Conservation (phyloP, 2,888 invertebrate genomes). For the Baronia brevicornis region DNA sequence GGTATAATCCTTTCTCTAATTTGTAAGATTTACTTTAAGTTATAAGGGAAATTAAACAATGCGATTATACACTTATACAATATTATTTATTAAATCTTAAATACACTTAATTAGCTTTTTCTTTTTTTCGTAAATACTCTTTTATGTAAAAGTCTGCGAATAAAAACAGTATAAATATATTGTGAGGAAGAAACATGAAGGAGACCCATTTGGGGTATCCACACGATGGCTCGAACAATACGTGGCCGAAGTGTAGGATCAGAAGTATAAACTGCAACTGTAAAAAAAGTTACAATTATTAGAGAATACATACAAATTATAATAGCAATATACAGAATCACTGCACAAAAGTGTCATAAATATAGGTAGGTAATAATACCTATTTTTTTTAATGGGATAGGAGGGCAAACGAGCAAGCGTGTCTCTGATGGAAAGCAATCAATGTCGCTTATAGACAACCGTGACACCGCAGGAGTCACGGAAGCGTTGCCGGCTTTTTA, state of each 20-base stretch:
- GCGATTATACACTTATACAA: not conserved
- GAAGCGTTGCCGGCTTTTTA: too few species aligned
- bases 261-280: slow-evolving; percentile 80
- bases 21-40: slow-evolving; percentile 2
- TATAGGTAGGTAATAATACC: too few species aligned
- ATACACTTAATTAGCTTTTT: slow-evolving; percentile 35
- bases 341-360: too few species aligned
- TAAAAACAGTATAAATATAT: slow-evolving; percentile 79
- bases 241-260: slow-evolving; percentile 74
- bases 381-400: too few species aligned
- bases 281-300: slow-evolving; percentile 8
- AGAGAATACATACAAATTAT: too few species aligned
- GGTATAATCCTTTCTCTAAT: slow-evolving; percentile 2
- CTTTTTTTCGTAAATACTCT: slow-evolving; percentile 74
- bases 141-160: slow-evolving; percentile 83
- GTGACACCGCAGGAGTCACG: too few species aligned
- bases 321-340: too few species aligned
- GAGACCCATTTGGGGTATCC: slow-evolving; percentile 77
- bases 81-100: slow-evolving; percentile 28
- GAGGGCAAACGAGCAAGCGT: too few species aligned
- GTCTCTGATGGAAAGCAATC: too few species aligned
- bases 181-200: slow-evolving; percentile 78
- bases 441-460: too few species aligned
- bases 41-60: slow-evolving; percentile 3
- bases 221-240: slow-evolving; percentile 75